Evolutionary conservation across 1,140 invertebrate genomes (phyloP).

Genomic region (Galendromus occidentalis): DNA sequence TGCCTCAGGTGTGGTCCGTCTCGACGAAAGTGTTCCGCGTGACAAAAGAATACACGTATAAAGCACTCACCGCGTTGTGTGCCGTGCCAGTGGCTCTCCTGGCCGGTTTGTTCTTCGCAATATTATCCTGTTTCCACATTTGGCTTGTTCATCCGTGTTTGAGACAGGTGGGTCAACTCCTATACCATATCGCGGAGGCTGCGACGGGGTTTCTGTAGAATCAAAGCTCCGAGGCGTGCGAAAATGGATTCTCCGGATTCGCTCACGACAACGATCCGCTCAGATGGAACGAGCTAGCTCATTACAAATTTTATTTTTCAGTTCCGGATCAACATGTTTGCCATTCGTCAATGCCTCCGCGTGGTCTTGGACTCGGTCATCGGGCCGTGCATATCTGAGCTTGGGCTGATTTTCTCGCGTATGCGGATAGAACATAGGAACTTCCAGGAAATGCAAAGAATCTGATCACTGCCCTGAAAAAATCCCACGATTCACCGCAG

Average conservation of each 20-base stretch:
- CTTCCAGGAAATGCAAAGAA: slow-evolving; percentile 2
- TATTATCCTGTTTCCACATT: not conserved
- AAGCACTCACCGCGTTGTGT: not conserved
- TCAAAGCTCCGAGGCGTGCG: no score
- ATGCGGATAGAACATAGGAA: slow-evolving; percentile 1
- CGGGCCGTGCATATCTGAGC: not conserved
- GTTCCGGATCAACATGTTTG: slow-evolving; percentile 9
- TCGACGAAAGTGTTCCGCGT: slow-evolving; percentile 1
- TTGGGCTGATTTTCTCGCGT: not conserved
- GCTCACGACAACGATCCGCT: no score
- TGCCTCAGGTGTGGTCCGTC: slow-evolving; percentile 4
- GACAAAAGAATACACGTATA: not conserved
- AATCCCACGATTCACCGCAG: not conserved
- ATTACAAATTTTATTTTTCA: not conserved
- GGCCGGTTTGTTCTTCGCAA: not conserved
- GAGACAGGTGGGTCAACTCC: not conserved
- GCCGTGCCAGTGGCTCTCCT: not conserved
- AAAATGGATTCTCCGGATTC: no score
- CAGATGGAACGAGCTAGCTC: no score
- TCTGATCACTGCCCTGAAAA: not conserved
- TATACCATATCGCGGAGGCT: no score
- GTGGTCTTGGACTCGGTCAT: not conserved
- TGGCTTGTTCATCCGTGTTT: slow-evolving; percentile 5
- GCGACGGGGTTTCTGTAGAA: no score
- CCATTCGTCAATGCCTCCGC: not conserved